Evolutionary conservation across 2,797 vertebrate species (phyloP).

Genomic region (Steatocranus sp.): DNA sequence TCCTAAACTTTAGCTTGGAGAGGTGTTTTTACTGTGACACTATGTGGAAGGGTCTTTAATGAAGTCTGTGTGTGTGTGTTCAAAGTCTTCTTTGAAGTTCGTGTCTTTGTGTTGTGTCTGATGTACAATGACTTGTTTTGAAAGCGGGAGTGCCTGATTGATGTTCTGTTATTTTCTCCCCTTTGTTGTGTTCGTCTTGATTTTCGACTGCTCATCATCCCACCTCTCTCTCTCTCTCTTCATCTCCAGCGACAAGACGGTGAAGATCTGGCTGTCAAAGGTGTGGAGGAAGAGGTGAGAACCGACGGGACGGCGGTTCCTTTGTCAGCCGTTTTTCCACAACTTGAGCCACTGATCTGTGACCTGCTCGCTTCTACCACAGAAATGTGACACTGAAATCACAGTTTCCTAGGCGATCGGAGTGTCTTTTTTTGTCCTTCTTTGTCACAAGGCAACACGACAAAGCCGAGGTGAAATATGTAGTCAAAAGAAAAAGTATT

Average conservation of each 20-base stretch:
- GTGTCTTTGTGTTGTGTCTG: constrained; percentile 17
- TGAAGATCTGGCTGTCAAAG: constrained; percentile 89
- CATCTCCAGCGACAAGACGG: constrained; percentile 85
- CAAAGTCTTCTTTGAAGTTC: constrained; percentile 28
- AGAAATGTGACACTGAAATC: constrained; percentile 8
- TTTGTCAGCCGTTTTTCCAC: constrained; percentile 15
- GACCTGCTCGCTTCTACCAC: constrained; percentile 8
- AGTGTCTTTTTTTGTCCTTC: neutral
- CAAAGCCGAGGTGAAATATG: neutral
- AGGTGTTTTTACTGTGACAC: neutral
- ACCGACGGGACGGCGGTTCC: neutral
- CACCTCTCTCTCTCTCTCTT: constrained; percentile 22
- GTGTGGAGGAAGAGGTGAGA: constrained; percentile 78
- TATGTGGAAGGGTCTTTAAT: constrained; percentile 22
- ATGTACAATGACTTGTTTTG: constrained; percentile 33
- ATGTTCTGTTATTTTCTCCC: constrained; percentile 33
- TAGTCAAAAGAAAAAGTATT: constrained; percentile 6
- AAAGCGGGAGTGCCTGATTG: constrained; percentile 40
- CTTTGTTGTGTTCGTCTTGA: constrained; percentile 1
- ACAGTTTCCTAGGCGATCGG: constrained; percentile 27
- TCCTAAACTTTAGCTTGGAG: neutral
- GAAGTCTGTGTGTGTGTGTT: neutral
- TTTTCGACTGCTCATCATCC: neutral
- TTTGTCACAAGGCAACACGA: constrained; percentile 3
- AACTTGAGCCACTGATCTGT: constrained; percentile 18